phyloP scores from a whole-genome alignment of 2,888 invertebrate genomes.

The Drosophila diplacantha region DNA sequence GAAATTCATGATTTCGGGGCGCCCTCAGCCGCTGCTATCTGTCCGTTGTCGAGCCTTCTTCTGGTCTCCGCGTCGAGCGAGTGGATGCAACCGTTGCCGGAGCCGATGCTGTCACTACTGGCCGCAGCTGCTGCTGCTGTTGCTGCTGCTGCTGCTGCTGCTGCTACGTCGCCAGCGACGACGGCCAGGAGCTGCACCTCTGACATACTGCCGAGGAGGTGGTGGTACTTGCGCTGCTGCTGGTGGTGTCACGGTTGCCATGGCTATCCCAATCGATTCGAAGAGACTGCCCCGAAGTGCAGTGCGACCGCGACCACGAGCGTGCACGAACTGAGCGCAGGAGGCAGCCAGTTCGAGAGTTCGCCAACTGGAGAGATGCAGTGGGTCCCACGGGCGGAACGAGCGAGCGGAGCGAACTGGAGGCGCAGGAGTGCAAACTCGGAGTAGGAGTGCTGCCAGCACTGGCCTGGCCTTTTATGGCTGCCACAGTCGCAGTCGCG shows the following conservation, averaged over 20 bases:
- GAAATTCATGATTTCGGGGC: constrained; percentile 79
- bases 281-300: constrained; percentile 44
- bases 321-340: constrained; percentile 61
- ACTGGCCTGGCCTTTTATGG: constrained; percentile 75
- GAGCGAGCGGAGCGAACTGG: constrained; percentile 55
- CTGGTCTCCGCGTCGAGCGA: constrained; percentile 32
- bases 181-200: constrained; percentile 50
- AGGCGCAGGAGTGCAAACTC: constrained; percentile 66
- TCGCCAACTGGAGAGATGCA: constrained; percentile 2
- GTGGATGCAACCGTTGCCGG: constrained; percentile 45
- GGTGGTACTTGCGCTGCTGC: constrained; percentile 15
- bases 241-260: constrained; percentile 43
- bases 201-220: constrained; percentile 45
- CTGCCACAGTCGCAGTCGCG: constrained; percentile 27
- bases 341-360: constrained; percentile 9
- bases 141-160: constrained; percentile 13
- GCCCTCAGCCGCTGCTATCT: constrained; percentile 78
- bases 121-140: constrained; percentile 23
- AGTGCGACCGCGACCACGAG: constrained; percentile 65
- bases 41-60: constrained; percentile 67
- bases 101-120: constrained; percentile 49
- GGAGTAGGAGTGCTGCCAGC: constrained; percentile 76
- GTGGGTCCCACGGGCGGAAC: constrained; percentile 4
- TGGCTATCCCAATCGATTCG: constrained; percentile 58
- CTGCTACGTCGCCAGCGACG: constrained; percentile 13